Evolutionary conservation across 1,140 invertebrate genomes (phyloP).

Genomic region (Panagrolaimus sp.): DNA sequence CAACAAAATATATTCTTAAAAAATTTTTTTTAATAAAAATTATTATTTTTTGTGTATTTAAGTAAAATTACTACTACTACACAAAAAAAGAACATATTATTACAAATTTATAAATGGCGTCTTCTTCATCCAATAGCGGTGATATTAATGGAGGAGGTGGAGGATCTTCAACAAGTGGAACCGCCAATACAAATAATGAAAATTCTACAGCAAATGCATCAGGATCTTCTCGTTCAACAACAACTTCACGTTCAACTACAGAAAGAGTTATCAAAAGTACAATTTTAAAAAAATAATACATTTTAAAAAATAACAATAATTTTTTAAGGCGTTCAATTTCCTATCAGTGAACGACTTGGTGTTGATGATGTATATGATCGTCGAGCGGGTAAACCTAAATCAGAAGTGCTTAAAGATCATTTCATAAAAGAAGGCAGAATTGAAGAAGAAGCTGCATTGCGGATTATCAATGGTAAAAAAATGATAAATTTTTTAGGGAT

Average conservation of each 20-base stretch:
- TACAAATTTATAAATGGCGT: not conserved
- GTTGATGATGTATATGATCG: conserved; percentile 92
- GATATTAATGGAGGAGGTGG: conserved; percentile 12
- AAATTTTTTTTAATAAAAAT: too few relatives aligned
- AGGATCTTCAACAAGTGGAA: not conserved
- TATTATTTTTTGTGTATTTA: too few relatives aligned
- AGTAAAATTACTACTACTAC: too few relatives aligned
- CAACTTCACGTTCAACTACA: conserved; percentile 30
- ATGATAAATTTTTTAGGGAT: not conserved
- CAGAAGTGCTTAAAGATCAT: conserved; percentile 95
- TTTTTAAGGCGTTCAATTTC: conserved; percentile 55
- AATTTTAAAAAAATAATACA: not conserved
- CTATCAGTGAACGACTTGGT: conserved; percentile 80
- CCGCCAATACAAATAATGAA: not conserved
- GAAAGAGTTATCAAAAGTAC: conserved; percentile 42
- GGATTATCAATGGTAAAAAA: conserved; percentile 77
- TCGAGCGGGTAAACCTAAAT: conserved; percentile 82
- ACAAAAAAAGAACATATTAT: too few relatives aligned
- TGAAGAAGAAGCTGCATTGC: conserved; percentile 89
- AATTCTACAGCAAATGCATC: conserved; percentile 11
- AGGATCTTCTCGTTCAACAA: conserved; percentile 8
- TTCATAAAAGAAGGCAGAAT: conserved; percentile 96
- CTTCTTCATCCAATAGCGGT: not conserved
- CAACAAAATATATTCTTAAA: too few relatives aligned
- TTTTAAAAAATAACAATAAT: not conserved